Evolutionary conservation across 2,888 invertebrate species (phyloP).

Genomic region (Agrochola lychnidis): DNA sequence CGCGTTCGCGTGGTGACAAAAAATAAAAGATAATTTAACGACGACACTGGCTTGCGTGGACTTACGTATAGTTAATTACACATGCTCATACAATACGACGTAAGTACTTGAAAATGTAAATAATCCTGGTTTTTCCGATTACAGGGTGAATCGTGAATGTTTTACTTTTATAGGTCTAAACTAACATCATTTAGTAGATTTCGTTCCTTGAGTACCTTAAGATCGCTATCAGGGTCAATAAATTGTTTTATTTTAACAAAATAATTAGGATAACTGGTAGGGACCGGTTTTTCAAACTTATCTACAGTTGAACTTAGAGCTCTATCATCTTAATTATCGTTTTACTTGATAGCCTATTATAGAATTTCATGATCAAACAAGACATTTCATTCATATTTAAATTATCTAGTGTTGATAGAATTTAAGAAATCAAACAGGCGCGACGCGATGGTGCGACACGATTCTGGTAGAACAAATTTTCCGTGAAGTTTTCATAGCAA

Average conservation of each 20-base stretch:
- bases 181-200: background rate
- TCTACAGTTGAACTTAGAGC: background rate
- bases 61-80: slow-evolving; percentile 46
- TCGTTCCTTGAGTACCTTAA: background rate
- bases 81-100: slow-evolving; percentile 21
- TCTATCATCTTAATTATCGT: slow-evolving; percentile 2
- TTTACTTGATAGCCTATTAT: background rate
- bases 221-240: background rate
- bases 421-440: slow-evolving; percentile 14
- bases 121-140: slow-evolving; percentile 42
- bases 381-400: slow-evolving; percentile 10
- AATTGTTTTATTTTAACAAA: background rate
- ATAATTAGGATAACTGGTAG: background rate
- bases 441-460: too few species aligned
- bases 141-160: slow-evolving; percentile 6
- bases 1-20: slow-evolving; percentile 56
- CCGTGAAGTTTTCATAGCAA: too few species aligned
- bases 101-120: slow-evolving; percentile 36
- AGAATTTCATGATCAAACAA: slow-evolving; percentile 4
- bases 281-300: background rate
- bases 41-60: slow-evolving; percentile 32
- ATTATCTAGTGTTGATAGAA: slow-evolving; percentile 1
- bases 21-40: slow-evolving; percentile 47
- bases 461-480: too few species aligned
- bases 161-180: background rate